Percentiles rank a stretch among this genome's conserved stretches.
These are phyloP conservation scores for Salvator merianae DNA, from an alignment of 2,113 vertebrate species.

Conservation along the genomic window DNA sequence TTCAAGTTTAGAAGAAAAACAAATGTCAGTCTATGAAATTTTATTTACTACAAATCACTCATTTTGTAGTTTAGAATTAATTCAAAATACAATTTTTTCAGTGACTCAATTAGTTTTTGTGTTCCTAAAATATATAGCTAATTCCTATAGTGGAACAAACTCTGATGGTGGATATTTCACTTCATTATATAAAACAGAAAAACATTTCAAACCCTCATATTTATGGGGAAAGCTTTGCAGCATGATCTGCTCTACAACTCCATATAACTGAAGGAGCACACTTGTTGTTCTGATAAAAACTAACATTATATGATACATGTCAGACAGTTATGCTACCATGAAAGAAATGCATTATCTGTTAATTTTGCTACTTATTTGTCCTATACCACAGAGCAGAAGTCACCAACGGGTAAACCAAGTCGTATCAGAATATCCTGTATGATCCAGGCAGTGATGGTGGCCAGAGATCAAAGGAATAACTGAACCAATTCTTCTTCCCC, in stretches of 20 bases:
- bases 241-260: neutral
- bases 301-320: rapidly evolving
- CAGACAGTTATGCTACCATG: neutral
- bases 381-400: neutral
- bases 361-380: neutral
- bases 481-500: too few species aligned
- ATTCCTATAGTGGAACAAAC: constrained; percentile 42
- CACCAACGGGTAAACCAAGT: neutral
- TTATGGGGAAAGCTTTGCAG: neutral
- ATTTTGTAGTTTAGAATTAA: constrained; percentile 55
- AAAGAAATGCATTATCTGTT: neutral
- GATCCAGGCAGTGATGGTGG: neutral
- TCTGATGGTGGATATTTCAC: constrained; percentile 43
- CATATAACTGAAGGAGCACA: neutral
- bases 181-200: constrained; percentile 13
- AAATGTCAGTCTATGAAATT: constrained; percentile 62
- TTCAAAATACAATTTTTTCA: constrained; percentile 67
- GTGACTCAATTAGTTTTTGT: constrained; percentile 50
- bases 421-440: neutral
- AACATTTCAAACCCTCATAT: rapidly evolving
- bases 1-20: constrained; percentile 63
- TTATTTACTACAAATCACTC: constrained; percentile 53
- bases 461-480: neutral
- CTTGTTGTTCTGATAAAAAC: neutral
- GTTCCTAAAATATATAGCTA: constrained; percentile 66